Base-by-base conservation (phyloP, 2,888 invertebrate genomes). In the Mycalesis mineus region DNA sequence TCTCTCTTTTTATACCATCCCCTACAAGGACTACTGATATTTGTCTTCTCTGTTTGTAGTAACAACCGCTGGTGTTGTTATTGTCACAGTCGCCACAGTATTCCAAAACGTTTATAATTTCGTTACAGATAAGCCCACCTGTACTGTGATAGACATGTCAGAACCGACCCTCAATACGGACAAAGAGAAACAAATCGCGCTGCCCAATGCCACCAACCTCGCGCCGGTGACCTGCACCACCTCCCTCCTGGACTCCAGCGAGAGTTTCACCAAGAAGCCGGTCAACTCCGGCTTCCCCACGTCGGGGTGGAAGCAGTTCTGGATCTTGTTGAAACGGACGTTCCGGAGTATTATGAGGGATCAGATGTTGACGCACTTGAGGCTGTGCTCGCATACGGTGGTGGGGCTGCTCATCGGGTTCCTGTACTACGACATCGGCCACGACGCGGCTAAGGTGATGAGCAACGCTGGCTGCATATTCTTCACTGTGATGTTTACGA, bases 401-500 rank as follows among this genome's bases (percentile, higher is more conserved):
- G 97, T 98, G 55, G 98, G 98, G 2, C 91, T 98, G 59, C 91
- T 98, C 60, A 97, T 98, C 69, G 98, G 98, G 33, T 93, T 97
- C 80, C 93, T 98, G 78, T 98, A 98, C 80, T 97, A 96, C 70
- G 95, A 96, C 71, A 97, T 97, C 68, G 98, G 98, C 5, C 94
- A 96, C 68, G 97, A 98, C 75, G 98, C 97, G 14, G 95, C 95
- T 52, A 97, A 98, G 87, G 97, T 97, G 22, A 95, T 95, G 92
- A 98, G 97, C 84, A 98, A 98, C 75, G 95, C 97, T 22, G 98
- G 98, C 44, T 98, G 97, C 84, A 93, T 98, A 69, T 98, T 98
- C 91, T 98, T 98, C 88, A 97, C 97, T 66, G 95, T 97, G 68
- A 93, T 98, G 87, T 98, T 98, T 84, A 95, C 98, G 67, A 98